Evolutionary conservation across 2,113 vertebrate genomes (phyloP).

Genomic region (Mesoclemmys tuberculata): DNA sequence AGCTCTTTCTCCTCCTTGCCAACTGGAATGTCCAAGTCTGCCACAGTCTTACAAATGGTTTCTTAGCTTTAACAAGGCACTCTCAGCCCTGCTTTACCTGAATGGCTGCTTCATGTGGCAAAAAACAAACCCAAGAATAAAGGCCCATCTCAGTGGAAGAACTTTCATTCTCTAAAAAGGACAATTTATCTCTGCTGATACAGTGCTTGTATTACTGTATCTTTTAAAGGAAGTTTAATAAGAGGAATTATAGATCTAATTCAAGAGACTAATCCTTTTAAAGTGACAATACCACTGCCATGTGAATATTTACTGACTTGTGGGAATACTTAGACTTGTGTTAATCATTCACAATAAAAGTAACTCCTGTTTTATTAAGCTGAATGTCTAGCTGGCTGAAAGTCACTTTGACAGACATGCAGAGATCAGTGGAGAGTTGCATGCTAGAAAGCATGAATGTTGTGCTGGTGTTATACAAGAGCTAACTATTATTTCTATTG

Average conservation of each 20-base stretch:
- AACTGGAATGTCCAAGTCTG: slow-evolving; percentile 66
- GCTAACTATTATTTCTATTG: background rate
- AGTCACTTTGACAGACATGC: background rate
- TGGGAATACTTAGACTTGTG: slow-evolving; percentile 9
- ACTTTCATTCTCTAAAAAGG: slow-evolving; percentile 51
- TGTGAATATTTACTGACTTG: background rate
- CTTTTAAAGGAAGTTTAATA: slow-evolving; percentile 35
- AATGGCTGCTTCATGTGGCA: slow-evolving; percentile 64
- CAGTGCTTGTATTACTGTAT: background rate
- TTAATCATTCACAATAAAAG: background rate
- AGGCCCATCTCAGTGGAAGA: slow-evolving; percentile 37
- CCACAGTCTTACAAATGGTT: slow-evolving; percentile 69
- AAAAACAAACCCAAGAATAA: slow-evolving; percentile 34
- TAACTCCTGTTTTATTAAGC: background rate
- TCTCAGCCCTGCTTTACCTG: slow-evolving; percentile 61
- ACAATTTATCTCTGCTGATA: slow-evolving; percentile 21
- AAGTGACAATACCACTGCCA: slow-evolving; percentile 2
- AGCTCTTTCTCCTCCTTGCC: slow-evolving; percentile 78
- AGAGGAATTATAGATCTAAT: slow-evolving; percentile 4
- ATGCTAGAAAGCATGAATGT: slow-evolving; percentile 9
- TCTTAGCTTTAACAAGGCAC: slow-evolving; percentile 57
- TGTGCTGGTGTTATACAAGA: background rate
- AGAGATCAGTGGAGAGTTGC: background rate
- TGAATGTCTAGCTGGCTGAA: background rate
- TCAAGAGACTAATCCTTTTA: slow-evolving; percentile 25